These are phyloP conservation scores for Leucoraja ocellata DNA, from an alignment of 2,797 vertebrate species.

Conservation along the genomic window DNA sequence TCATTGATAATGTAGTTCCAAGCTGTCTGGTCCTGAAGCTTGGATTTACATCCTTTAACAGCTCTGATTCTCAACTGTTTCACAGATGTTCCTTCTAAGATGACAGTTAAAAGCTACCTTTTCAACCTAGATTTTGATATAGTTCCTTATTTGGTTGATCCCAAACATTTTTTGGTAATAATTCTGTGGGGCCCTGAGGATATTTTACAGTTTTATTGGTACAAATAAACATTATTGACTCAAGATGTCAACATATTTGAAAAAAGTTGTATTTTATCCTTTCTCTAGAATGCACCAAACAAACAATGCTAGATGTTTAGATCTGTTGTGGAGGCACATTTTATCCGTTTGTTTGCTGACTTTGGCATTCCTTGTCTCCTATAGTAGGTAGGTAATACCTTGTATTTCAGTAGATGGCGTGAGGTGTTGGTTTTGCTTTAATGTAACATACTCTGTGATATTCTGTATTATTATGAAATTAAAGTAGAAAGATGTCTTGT, in stretches of 20 bases:
- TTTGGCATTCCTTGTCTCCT: slow-evolving; percentile 82
- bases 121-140: background rate
- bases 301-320: slow-evolving; percentile 94
- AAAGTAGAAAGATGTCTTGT: too few species aligned
- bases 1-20: background rate
- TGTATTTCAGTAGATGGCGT: background rate
- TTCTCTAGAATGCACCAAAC: slow-evolving; percentile 93
- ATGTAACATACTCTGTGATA: background rate
- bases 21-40: background rate
- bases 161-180: background rate
- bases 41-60: background rate
- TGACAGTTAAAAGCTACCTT: background rate
- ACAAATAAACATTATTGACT: background rate
- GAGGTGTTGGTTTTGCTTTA: background rate
- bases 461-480: background rate
- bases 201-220: background rate
- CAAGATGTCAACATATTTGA: background rate
- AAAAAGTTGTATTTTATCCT: slow-evolving; percentile 36
- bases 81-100: background rate
- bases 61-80: background rate
- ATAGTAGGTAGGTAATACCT: slow-evolving; percentile 76
- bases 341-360: slow-evolving; percentile 82
- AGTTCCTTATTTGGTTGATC: background rate
- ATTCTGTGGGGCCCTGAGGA: too few species aligned
- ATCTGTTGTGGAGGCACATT: slow-evolving; percentile 92